A percentile compares a stretch with the other conserved stretches of the same genome.
These are phyloP conservation scores for Vanessa atalanta DNA, from an alignment of 1,140 invertebrate genomes.

Conservation along the genomic window DNA sequence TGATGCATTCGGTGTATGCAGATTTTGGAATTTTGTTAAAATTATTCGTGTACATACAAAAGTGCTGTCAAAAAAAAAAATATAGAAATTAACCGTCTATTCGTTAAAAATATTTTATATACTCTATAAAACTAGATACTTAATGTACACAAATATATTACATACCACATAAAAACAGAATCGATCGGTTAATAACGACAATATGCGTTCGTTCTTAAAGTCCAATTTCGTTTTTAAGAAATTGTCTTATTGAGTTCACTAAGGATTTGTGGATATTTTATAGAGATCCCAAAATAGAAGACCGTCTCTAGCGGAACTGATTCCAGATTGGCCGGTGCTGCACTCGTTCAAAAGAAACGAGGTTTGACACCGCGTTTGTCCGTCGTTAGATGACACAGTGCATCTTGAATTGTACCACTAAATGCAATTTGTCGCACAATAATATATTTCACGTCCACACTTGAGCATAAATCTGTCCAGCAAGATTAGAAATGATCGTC, in stretches of 20 bases:
- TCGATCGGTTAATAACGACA: background rate
- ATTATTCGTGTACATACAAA: slow-evolving; percentile 9
- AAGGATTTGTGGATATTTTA: slow-evolving; percentile 74
- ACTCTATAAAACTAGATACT: background rate
- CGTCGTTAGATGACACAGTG: slow-evolving; percentile 68
- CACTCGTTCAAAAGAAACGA: slow-evolving; percentile 91
- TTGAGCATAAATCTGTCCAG: slow-evolving; percentile 48
- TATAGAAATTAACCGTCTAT: background rate
- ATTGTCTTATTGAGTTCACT: slow-evolving; percentile 44
- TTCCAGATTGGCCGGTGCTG: slow-evolving; percentile 97
- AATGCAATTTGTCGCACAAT: slow-evolving; percentile 67
- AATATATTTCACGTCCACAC: slow-evolving; percentile 57
- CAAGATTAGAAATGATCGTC: slow-evolving; percentile 50
- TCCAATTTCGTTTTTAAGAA: slow-evolving; percentile 24
- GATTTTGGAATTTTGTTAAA: slow-evolving; percentile 68
- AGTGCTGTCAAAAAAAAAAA: slow-evolving; percentile 5
- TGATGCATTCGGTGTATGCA: slow-evolving; percentile 72
- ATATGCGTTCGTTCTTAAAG: background rate
- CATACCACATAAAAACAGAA: background rate
- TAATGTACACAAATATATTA: background rate
- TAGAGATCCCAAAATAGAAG: slow-evolving; percentile 84
- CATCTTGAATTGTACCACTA: slow-evolving; percentile 71
- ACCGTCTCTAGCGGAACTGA: slow-evolving; percentile 95
- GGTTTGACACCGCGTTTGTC: slow-evolving; percentile 83
- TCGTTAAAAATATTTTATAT: background rate